Conservation (phyloP, 2,113 vertebrate species). For the Circaetus gallicus region DNA sequence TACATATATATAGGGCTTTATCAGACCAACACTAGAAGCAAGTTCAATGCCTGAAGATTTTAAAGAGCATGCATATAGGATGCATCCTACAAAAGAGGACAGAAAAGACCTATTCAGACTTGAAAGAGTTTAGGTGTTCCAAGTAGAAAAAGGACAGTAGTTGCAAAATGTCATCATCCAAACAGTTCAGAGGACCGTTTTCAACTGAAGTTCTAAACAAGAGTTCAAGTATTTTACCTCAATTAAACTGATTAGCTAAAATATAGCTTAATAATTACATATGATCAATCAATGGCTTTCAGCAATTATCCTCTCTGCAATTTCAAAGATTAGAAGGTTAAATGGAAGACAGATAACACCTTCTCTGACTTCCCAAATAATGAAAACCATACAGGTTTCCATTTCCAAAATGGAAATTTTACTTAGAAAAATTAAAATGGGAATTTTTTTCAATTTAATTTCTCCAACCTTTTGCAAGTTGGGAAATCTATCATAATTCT, state of each 20-base stretch:
- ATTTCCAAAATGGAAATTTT: not conserved
- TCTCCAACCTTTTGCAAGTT: not conserved
- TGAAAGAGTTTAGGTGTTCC: not conserved
- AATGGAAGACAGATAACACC: not conserved
- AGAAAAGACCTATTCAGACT: not conserved
- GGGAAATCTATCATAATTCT: not conserved
- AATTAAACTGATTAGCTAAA: not conserved
- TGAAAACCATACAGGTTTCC: not conserved
- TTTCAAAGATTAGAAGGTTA: not conserved
- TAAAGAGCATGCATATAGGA: not conserved
- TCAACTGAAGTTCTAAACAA: not conserved
- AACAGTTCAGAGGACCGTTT: not conserved
- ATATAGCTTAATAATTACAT: not conserved
- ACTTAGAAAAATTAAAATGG: not conserved
- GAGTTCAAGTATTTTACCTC: not conserved
- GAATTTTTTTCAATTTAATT: fast-evolving
- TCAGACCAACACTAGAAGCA: not conserved
- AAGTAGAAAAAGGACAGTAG: not conserved
- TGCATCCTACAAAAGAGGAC: not conserved
- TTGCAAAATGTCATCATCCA: not conserved
- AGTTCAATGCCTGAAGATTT: not conserved
- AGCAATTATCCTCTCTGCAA: not conserved
- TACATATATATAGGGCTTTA: not conserved
- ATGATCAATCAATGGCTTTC: not conserved
- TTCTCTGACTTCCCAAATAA: not conserved